Evolutionary conservation across 2,888 invertebrate genomes (phyloP).

Genomic region (Smittia aterrima): DNA sequence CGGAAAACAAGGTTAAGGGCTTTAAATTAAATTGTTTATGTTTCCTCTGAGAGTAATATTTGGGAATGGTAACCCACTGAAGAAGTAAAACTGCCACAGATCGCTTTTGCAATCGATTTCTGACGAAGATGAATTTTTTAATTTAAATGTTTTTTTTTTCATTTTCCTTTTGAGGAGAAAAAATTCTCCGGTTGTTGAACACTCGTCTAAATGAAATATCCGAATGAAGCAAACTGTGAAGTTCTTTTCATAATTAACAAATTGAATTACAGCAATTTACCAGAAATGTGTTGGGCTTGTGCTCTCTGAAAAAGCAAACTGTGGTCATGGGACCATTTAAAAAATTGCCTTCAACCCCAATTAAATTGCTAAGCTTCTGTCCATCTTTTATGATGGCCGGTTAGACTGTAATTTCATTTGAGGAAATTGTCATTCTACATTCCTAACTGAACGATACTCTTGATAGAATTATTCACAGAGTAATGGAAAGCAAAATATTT

Average conservation of each 20-base stretch:
- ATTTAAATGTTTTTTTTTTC: too few species aligned
- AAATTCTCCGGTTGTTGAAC: background rate
- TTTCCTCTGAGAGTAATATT: too few species aligned
- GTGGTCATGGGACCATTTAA: slow-evolving; percentile 29
- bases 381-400: background rate
- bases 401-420: background rate
- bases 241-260: slow-evolving; percentile 8
- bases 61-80: too few species aligned
- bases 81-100: too few species aligned
- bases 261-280: slow-evolving; percentile 22
- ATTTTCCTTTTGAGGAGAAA: too few species aligned
- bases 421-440: too few species aligned
- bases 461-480: background rate
- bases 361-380: background rate
- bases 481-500: background rate
- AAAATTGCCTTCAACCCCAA: slow-evolving; percentile 6
- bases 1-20: too few species aligned
- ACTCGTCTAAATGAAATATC: background rate
- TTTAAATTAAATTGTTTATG: too few species aligned
- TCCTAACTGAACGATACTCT: background rate
- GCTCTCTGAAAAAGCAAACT: background rate
- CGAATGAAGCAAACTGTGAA: background rate
- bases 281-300: background rate
- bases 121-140: too few species aligned
- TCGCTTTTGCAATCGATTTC: too few species aligned